These are phyloP conservation scores for Gerris buenoi DNA, from an alignment of 1,140 invertebrate species.

Conservation along the genomic window DNA sequence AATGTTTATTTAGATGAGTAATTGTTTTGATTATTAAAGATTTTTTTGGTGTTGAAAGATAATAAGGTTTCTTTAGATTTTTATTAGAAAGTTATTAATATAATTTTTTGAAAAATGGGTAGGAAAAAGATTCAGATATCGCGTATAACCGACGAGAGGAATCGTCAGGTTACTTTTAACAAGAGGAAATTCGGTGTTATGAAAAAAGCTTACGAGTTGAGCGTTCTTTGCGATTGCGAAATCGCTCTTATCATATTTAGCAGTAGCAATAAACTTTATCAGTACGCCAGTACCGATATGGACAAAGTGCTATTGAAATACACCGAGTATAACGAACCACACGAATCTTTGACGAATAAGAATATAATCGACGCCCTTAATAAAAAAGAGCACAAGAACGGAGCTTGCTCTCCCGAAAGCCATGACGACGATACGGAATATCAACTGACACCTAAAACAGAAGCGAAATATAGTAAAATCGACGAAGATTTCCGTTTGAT, in stretches of 20 bases:
- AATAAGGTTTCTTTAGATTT: no score
- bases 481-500: not conserved
- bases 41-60: no score
- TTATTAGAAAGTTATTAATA: no score
- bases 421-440: not conserved
- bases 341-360: slow-evolving; percentile 97
- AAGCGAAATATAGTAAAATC: not conserved
- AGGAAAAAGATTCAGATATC: slow-evolving; percentile 99
- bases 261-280: slow-evolving; percentile 96
- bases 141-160: slow-evolving; percentile 95
- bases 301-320: slow-evolving; percentile 99
- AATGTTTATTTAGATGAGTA: no score
- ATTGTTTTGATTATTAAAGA: no score
- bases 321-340: slow-evolving; percentile 99
- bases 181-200: slow-evolving; percentile 99
- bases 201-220: slow-evolving; percentile 99
- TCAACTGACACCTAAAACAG: not conserved
- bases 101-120: slow-evolving; percentile 64
- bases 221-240: slow-evolving; percentile 97
- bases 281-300: slow-evolving; percentile 99
- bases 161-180: slow-evolving; percentile 99
- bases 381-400: slow-evolving; percentile 6
- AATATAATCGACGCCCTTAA: slow-evolving; percentile 77
- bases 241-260: slow-evolving; percentile 99
- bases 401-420: not conserved